Base-by-base conservation (phyloP, 2,797 vertebrate genomes). In the Pangasius larnaudii region DNA sequence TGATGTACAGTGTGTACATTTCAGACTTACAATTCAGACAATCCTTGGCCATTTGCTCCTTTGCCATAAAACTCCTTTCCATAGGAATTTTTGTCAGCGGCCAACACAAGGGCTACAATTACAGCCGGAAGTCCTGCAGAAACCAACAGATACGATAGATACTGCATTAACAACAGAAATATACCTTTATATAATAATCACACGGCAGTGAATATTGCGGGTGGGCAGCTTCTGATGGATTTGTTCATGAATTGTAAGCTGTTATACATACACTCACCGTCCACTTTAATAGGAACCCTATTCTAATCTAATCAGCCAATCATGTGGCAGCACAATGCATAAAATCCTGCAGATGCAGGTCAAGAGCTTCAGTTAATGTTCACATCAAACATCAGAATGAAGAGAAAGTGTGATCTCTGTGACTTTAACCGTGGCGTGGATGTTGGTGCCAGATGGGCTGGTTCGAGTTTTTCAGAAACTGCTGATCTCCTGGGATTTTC, bases 11-110 rank as follows among this genome's bases (percentile, higher is more conserved):
- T 56, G 4, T 79, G 36, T 24, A 10, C 2, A 30, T 18, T 71
- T 71, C 46, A 86, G 71, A 98, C 98, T 97, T 93, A 99, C 98
- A 99, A 97, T 89, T 97, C 95, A 0, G 97, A 96, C 42, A 96
- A 94, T 82, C 92, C 95, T 86, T 96, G 93, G 1, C 93, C 96
- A 0, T 92, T 88, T 51, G 53, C 87, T 53, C 91, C 94, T 92
- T 63, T 91, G 18, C 96, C 94, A 0, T 98, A 97, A 58, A 94
- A 87, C 39, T 92, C 84, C 72, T 94, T 95, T 14, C 97, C 97
- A 87, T 99, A 99, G 1, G 95, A 89, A 88, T 95, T 87, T 93
- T 95, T 94, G 92, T 97, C 90, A 90, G 96, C 97, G 0, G 95
- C 95, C 0, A 98, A 94, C 56, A 99, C 94, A 36, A 97, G 91